phyloP scores from a whole-genome alignment of 2,888 invertebrate genomes.

The Tinea semifulvella region DNA sequence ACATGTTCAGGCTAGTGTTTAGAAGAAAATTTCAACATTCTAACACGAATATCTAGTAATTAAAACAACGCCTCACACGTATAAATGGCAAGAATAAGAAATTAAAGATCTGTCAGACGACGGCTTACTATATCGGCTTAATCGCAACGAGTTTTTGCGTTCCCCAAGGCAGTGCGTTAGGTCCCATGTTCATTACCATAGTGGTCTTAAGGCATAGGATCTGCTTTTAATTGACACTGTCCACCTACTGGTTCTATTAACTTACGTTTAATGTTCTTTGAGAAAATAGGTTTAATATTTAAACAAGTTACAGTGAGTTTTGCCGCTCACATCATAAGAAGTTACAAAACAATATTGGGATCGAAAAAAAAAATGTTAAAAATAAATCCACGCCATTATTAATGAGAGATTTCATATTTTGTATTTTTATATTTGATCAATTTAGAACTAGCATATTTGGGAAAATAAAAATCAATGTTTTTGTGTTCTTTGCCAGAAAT shows the following conservation, averaged over 20 bases:
- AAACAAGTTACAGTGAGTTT: not conserved
- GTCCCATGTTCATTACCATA: constrained; percentile 6
- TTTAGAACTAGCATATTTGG: too few relatives aligned
- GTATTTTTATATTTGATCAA: too few relatives aligned
- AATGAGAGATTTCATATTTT: too few relatives aligned
- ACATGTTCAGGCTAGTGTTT: too few relatives aligned
- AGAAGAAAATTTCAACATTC: too few relatives aligned
- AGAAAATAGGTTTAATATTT: not conserved
- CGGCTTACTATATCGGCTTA: not conserved
- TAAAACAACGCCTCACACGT: too few relatives aligned
- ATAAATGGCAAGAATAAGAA: constrained; percentile 5
- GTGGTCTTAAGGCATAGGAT: constrained; percentile 2
- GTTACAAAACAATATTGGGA: not conserved
- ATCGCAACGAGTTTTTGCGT: constrained; percentile 10
- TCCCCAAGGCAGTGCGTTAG: not conserved
- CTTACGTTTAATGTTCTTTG: not conserved
- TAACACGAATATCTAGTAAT: too few relatives aligned
- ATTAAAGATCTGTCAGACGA: not conserved
- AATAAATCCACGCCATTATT: too few relatives aligned
- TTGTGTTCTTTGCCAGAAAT: too few relatives aligned
- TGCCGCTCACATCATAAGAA: not conserved
- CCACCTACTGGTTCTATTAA: not conserved
- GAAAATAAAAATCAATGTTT: too few relatives aligned
- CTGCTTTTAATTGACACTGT: constrained; percentile 6
- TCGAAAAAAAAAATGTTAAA: not conserved